Conservation (phyloP, 2,797 vertebrate genomes). For the Petrocephalus sullivani region DNA sequence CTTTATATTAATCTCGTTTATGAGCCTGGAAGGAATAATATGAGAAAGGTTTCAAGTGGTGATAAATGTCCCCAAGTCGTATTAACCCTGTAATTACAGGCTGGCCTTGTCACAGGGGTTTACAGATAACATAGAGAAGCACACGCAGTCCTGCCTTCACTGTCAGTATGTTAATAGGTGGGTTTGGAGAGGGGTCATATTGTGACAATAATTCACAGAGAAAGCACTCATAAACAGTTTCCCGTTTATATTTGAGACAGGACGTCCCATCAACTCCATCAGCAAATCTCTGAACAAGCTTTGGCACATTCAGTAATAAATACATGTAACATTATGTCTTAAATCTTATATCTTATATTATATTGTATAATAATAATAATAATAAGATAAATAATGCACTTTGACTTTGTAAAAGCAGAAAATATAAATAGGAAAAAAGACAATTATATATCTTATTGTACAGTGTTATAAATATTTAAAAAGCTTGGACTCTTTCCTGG, state of each 20-base stretch:
- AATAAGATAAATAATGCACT: background rate
- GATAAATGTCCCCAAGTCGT: background rate
- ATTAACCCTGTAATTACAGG: conserved; percentile 1
- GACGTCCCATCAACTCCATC: background rate
- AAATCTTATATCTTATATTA: too few species aligned
- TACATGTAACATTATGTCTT: too few species aligned
- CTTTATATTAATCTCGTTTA: background rate
- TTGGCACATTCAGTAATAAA: too few species aligned
- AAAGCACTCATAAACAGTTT: background rate
- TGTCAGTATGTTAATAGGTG: background rate
- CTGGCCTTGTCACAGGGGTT: background rate
- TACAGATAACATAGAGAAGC: background rate
- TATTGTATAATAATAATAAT: too few species aligned
- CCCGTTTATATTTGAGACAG: background rate
- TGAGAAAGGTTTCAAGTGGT: background rate
- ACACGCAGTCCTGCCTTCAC: background rate
- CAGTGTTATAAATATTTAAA: background rate
- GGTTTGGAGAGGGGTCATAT: background rate
- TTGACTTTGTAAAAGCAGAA: background rate
- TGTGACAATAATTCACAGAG: background rate
- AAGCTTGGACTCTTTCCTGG: background rate
- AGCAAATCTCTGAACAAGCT: background rate
- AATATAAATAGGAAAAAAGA: background rate
- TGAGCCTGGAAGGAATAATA: background rate
- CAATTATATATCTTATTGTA: background rate